A percentile compares a stretch with the other conserved stretches of the same genome.
Evolutionary conservation across 2,888 invertebrate genomes (phyloP).

Genomic region (Ptycholaimellus sp.): DNA sequence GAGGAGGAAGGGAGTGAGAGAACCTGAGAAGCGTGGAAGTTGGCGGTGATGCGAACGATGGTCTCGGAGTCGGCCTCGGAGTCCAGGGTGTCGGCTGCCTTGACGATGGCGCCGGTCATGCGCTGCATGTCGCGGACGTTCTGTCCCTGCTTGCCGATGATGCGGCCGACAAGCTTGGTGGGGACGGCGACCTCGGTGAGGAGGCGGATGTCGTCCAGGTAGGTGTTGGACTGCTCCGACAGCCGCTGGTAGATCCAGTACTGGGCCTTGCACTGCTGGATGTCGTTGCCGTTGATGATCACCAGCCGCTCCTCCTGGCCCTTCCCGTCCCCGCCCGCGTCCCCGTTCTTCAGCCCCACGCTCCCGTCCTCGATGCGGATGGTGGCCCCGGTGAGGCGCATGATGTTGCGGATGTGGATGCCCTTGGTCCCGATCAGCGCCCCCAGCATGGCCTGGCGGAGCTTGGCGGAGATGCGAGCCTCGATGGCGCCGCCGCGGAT

Average conservation of each 20-base stretch:
- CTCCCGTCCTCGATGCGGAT: conserved; percentile 35
- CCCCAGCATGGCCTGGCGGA: conserved; percentile 85
- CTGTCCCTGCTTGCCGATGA: conserved; percentile 88
- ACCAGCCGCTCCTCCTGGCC: conserved; percentile 26
- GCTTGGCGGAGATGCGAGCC: conserved; percentile 68
- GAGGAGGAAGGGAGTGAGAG: too few species aligned
- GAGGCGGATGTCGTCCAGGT: conserved; percentile 50
- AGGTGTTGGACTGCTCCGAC: conserved; percentile 38
- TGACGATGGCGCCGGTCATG: conserved; percentile 57
- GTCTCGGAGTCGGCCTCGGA: too few species aligned
- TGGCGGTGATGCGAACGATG: conserved; percentile 76
- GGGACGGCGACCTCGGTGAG: conserved; percentile 76
- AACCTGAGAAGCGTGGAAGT: conserved; percentile 81
- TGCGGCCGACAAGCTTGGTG: conserved; percentile 67
- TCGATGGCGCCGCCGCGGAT: conserved; percentile 79
- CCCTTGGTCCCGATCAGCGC: conserved; percentile 95
- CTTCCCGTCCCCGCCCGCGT: conserved; percentile 3
- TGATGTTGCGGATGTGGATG: conserved; percentile 83
- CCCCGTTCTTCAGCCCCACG: conserved; percentile 1
- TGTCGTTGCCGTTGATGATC: conserved; percentile 28
- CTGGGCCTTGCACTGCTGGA: conserved; percentile 47
- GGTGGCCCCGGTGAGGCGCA: conserved; percentile 75
- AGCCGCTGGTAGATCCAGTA: conserved; percentile 92
- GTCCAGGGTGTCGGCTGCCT: too few species aligned
- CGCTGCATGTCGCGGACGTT: conserved; percentile 77